Conservation (phyloP, 2,888 invertebrate species). For the Tolmerus cingulatus region DNA sequence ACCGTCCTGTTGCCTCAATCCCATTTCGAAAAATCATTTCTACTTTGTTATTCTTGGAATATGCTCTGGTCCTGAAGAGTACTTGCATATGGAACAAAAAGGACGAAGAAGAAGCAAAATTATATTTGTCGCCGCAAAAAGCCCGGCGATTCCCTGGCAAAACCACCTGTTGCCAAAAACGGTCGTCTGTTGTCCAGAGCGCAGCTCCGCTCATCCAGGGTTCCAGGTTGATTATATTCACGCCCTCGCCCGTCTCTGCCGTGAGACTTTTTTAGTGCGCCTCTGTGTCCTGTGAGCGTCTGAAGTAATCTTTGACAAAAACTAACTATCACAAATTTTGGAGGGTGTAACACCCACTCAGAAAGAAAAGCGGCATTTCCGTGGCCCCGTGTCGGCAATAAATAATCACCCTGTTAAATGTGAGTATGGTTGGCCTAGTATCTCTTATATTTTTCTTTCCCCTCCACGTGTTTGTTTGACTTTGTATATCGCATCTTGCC, state of each 20-base stretch:
- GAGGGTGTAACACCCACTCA: not conserved
- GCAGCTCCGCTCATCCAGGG: not conserved
- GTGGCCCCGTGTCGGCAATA: not conserved
- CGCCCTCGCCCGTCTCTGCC: not conserved
- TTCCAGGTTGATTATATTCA: not conserved
- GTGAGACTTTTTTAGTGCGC: not conserved
- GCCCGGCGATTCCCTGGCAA: not conserved
- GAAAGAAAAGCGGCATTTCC: not conserved
- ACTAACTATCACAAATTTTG: not conserved
- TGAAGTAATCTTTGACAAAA: not conserved
- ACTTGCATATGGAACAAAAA: not conserved
- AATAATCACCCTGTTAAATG: not conserved
- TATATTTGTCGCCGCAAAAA: not conserved
- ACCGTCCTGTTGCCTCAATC: not conserved
- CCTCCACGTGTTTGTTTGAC: not conserved
- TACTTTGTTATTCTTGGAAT: not conserved
- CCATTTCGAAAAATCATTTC: not conserved
- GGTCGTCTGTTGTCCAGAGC: not conserved
- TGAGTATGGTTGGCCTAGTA: not conserved
- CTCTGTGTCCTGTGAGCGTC: not conserved
- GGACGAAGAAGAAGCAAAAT: not conserved
- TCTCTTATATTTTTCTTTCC: not conserved
- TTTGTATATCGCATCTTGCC: not conserved
- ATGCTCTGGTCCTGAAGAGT: not conserved
- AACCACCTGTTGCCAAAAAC: conserved; percentile 7